Conservation (phyloP, 2,113 vertebrate species). For the Sorex araneus region DNA sequence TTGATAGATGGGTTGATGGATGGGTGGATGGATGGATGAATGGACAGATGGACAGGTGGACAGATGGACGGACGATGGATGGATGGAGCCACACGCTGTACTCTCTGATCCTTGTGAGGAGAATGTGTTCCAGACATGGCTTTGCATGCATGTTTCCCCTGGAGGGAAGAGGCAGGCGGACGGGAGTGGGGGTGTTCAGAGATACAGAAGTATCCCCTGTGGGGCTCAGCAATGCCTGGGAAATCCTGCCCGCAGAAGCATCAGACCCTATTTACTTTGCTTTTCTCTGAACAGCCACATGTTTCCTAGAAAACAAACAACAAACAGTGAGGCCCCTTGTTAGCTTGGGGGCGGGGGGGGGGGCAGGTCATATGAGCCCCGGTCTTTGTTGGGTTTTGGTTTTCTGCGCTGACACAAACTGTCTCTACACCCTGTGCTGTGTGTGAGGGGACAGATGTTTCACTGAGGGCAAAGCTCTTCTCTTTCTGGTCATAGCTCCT, state of each 20-base stretch:
- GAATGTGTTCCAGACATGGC: neutral
- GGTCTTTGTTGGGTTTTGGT: no score
- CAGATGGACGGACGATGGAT: no score
- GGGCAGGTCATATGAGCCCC: neutral
- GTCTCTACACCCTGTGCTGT: no score
- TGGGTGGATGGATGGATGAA: no score
- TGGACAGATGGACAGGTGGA: no score
- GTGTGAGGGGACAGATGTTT: no score
- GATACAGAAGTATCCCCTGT: slow-evolving; percentile 40
- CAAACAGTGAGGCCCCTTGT: neutral
- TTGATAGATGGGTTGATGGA: no score
- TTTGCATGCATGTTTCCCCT: neutral
- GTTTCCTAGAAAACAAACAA: slow-evolving; percentile 40
- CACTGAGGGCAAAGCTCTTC: no score
- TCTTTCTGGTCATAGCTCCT: no score
- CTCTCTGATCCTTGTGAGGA: neutral
- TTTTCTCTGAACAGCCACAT: slow-evolving; percentile 37
- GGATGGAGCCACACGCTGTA: no score
- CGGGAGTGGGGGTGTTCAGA: neutral
- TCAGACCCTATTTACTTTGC: slow-evolving; percentile 29
- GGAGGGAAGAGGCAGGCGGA: slow-evolving; percentile 35
- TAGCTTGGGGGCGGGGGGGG: neutral
- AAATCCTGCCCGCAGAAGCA: slow-evolving; percentile 14
- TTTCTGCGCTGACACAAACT: no score
- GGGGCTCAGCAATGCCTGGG: slow-evolving; percentile 60